Evolutionary conservation across 2,888 invertebrate genomes (phyloP).

Genomic region (Pammene aurita): DNA sequence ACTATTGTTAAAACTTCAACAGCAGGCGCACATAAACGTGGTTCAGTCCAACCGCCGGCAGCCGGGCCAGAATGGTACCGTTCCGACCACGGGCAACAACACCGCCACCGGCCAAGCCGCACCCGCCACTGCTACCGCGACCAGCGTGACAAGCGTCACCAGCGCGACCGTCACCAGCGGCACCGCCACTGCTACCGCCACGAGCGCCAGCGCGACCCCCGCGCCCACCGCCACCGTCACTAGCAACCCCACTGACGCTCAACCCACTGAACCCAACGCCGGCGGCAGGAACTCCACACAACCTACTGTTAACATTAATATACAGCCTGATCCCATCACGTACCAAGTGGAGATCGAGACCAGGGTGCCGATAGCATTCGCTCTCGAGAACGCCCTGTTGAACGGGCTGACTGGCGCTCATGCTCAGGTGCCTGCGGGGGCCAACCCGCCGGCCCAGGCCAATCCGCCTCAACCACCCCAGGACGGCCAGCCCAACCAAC

Average conservation of each 20-base stretch:
- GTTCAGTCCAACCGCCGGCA: constrained; percentile 56
- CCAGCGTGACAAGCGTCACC: constrained; percentile 6
- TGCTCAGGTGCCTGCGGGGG: constrained; percentile 28
- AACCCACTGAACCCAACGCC: not conserved
- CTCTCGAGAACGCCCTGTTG: constrained; percentile 58
- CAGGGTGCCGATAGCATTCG: constrained; percentile 63
- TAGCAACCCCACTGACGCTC: not conserved
- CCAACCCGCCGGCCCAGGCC: not conserved
- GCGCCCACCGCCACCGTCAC: constrained; percentile 33
- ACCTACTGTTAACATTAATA: constrained; percentile 55
- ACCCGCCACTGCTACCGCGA: constrained; percentile 37
- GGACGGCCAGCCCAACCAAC: constrained; percentile 31
- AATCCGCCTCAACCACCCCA: constrained; percentile 15
- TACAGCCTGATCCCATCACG: constrained; percentile 59
- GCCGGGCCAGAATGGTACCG: constrained; percentile 41
- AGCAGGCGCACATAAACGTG: constrained; percentile 67
- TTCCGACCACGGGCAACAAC: constrained; percentile 41
- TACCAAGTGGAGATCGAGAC: constrained; percentile 71
- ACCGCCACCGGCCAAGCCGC: constrained; percentile 30
- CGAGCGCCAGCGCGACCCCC: constrained; percentile 33
- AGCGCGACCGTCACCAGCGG: constrained; percentile 19
- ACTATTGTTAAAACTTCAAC: not conserved
- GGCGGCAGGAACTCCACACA: constrained; percentile 57
- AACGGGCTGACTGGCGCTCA: constrained; percentile 51
- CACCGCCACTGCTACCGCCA: constrained; percentile 5